Evolutionary conservation across 2,888 invertebrate species (phyloP).

Genomic region (Rhingia rostrata): DNA sequence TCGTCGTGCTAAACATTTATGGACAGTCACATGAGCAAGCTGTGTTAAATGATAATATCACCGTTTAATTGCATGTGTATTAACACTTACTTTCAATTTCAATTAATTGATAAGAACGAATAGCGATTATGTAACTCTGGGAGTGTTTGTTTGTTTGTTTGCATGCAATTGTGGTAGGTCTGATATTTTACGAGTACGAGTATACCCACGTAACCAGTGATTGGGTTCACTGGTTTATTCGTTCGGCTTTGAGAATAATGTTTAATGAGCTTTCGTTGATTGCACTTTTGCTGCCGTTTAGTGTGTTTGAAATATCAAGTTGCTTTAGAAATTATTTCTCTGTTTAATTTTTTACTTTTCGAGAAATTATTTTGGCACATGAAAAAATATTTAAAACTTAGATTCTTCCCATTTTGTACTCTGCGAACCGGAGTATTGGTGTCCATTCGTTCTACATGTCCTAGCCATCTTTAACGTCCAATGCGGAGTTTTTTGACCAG

Average conservation of each 20-base stretch:
- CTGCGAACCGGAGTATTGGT: no score
- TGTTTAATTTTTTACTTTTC: no score
- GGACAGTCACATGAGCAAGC: conserved; percentile 37
- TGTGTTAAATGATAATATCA: conserved; percentile 45
- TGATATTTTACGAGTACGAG: neutral
- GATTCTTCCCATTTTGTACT: no score
- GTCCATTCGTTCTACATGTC: no score
- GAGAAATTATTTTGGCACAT: no score
- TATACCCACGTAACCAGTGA: neutral
- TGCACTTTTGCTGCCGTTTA: no score
- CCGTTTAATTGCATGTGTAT: conserved; percentile 43
- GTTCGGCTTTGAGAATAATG: no score
- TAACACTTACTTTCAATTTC: conserved; percentile 60
- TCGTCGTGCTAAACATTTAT: conserved; percentile 16
- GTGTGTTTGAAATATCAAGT: no score
- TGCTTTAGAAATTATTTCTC: no score
- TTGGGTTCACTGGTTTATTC: conserved; percentile 5
- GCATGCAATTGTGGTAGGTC: conserved; percentile 60
- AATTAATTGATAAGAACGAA: conserved; percentile 58
- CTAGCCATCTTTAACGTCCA: no score
- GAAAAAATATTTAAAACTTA: no score
- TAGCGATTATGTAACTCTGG: conserved; percentile 35
- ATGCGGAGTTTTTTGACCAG: no score
- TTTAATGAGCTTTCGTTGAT: conserved; percentile 15
- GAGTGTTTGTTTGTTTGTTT: conserved; percentile 1